A percentile compares a stretch with the other conserved stretches of the same genome.
phyloP scores from a whole-genome alignment of 2,113 vertebrate species.

The Thermophis baileyi region DNA sequence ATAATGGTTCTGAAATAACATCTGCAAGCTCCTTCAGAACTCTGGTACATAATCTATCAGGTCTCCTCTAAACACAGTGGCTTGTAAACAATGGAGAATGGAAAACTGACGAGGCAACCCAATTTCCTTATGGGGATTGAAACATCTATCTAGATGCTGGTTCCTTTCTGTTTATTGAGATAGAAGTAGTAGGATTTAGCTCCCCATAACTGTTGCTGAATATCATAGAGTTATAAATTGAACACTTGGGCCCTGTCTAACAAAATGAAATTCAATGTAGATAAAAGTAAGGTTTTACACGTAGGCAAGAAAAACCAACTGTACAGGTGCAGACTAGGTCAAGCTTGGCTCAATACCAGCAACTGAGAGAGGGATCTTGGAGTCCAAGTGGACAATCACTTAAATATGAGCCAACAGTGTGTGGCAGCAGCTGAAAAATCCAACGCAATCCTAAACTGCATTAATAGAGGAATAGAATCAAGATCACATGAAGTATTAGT shows the following conservation, averaged over 20 bases:
- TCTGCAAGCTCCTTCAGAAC: background rate
- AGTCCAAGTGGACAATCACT: background rate
- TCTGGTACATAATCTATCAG: background rate
- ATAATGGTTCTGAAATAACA: background rate
- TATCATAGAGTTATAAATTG: background rate
- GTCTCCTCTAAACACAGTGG: background rate
- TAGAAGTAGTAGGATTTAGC: background rate
- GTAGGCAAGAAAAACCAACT: background rate
- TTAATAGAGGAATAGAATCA: background rate
- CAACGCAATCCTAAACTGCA: background rate
- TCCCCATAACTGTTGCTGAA: background rate
- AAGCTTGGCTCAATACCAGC: background rate
- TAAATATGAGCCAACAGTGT: background rate
- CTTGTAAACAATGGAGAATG: background rate
- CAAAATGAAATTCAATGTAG: background rate
- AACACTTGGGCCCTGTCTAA: background rate
- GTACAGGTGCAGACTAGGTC: background rate
- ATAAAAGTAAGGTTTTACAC: background rate
- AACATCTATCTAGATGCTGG: background rate
- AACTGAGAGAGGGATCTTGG: background rate
- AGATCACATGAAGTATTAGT: background rate
- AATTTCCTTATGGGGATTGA: background rate
- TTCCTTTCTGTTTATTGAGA: background rate
- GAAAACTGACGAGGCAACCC: background rate
- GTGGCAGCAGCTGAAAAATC: background rate